These are phyloP conservation scores for Tiliqua scincoides DNA, from an alignment of 2,113 vertebrate species.

Conservation along the genomic window DNA sequence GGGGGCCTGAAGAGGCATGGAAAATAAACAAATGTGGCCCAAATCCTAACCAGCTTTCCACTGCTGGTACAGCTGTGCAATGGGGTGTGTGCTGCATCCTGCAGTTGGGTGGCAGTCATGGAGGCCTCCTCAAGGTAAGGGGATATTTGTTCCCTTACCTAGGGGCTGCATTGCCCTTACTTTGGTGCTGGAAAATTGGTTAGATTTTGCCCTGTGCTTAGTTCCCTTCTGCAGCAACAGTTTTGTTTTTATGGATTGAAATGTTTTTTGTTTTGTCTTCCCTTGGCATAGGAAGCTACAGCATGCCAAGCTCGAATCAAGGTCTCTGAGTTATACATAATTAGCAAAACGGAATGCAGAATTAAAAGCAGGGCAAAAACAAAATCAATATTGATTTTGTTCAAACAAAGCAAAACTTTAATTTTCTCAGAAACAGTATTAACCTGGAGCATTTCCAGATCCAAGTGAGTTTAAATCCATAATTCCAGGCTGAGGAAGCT, in stretches of 20 bases:
- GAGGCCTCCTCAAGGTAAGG: too few species aligned
- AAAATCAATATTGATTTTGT: slow-evolving; percentile 49
- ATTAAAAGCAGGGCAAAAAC: slow-evolving; percentile 5
- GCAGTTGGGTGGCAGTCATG: too few species aligned
- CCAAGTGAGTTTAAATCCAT: slow-evolving; percentile 40
- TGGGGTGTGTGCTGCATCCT: not conserved
- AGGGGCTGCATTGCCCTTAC: too few species aligned
- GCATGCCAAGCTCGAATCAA: not conserved
- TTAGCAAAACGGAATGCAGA: slow-evolving; percentile 41
- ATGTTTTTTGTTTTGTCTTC: slow-evolving; percentile 47
- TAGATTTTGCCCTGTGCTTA: too few species aligned
- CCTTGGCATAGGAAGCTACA: slow-evolving; percentile 37
- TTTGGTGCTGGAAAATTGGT: too few species aligned
- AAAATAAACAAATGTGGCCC: too few species aligned
- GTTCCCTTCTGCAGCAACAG: slow-evolving; percentile 45
- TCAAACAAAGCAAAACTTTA: slow-evolving; percentile 17
- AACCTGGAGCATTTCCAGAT: slow-evolving; percentile 7
- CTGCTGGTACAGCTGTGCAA: too few species aligned
- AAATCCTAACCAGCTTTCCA: too few species aligned
- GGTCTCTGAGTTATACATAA: slow-evolving; percentile 18
- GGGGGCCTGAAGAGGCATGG: too few species aligned
- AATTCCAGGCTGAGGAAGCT: not conserved
- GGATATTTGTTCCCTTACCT: too few species aligned
- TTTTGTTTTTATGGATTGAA: slow-evolving; percentile 62
- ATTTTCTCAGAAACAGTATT: slow-evolving; percentile 47